Conservation (phyloP, 2,113 vertebrate species). For the Cichladusa arquata region DNA sequence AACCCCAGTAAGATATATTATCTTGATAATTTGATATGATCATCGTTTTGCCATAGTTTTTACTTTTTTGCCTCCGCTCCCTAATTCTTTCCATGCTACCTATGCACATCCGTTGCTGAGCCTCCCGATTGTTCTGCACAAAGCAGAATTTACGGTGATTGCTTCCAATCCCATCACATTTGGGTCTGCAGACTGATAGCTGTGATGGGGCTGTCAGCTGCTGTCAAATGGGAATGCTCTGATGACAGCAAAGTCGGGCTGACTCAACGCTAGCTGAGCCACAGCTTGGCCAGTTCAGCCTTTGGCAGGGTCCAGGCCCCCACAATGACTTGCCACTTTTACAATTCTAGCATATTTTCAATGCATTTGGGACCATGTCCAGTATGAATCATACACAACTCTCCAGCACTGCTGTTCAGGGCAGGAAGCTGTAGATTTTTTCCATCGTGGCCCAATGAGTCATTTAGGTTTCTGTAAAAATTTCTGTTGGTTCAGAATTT, state of each 20-base stretch:
- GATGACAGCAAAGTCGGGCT: neutral
- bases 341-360: neutral
- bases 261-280: neutral
- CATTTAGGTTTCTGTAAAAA: neutral
- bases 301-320: neutral
- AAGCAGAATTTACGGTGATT: neutral
- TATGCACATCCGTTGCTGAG: neutral
- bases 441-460: neutral
- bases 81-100: neutral
- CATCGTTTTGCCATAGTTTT: neutral
- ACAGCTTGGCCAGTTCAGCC: neutral
- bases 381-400: neutral
- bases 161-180: neutral
- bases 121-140: neutral
- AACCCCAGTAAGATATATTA: neutral
- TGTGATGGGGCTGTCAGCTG: neutral
- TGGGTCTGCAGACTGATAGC: neutral
- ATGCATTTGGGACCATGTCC: neutral
- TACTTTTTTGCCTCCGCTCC: neutral
- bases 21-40: neutral
- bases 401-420: neutral
- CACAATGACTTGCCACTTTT: neutral
- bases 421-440: neutral
- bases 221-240: neutral
- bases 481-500: neutral